Base-by-base conservation (phyloP, 1,140 invertebrate genomes). In the Drosophila teissieri region DNA sequence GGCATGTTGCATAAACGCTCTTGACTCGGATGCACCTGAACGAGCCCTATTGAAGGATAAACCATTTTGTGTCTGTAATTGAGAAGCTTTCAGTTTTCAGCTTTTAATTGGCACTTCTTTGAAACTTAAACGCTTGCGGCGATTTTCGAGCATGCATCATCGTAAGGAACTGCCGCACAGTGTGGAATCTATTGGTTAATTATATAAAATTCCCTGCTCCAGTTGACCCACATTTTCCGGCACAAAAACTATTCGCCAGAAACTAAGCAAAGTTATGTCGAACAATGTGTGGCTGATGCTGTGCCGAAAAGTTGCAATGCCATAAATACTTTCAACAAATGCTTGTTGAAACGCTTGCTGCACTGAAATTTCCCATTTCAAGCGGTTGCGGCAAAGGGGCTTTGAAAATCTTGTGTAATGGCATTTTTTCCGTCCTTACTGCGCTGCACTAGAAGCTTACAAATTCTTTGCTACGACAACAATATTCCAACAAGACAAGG, bases 381-480 rank as follows among this genome's bases (percentile, higher is more conserved):
- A 69, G 72, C 39, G 44, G 60, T 48, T 67, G 68, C 53, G 60
- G 44, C 56, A 52, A 52, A 34, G 31, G 54, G 56, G 56, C 42
- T 77, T 37, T 44, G 19, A 79, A 86, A 82, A 76, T 76, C 65
- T 53, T 79, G 80, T 76, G 60, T 64, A 78, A 82, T 77, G 70
- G 36, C 75, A 72, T 49, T 44, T 22, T 15, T 24, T 24, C 37
- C 15, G 31, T n/a, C 42, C 15, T n/a, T 40, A 6, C 56, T 40
- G 8, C n/a, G 27, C 58, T 74, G 39, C 60, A 62, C 64, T 67
- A 73, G 69, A 56, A 82, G 83, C 75, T 80, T 69, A 74, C 55
- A 82, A 86, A 79, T 79, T 82, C 79, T 76, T 78, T 88, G 78
- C 64, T 63, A 69, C 76, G 83, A 56, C 78, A 75, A 73, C 65